Conservation (phyloP, 1,140 invertebrate genomes). For the Bombyx mandarina region DNA sequence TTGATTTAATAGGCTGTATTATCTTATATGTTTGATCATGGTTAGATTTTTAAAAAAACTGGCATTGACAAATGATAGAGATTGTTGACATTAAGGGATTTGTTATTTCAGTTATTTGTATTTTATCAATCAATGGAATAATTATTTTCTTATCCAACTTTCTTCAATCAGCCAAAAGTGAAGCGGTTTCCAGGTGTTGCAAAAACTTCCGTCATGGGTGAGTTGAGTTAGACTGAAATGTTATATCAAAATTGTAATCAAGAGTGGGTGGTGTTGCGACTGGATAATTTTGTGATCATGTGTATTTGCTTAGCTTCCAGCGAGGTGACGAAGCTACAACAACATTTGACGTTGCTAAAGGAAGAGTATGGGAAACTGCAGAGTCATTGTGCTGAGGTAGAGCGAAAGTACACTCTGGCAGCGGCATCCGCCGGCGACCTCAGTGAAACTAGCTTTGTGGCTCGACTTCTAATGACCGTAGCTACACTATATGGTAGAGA, state of each 20-base stretch:
- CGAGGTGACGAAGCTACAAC: constrained; percentile 85
- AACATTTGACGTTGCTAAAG: constrained; percentile 87
- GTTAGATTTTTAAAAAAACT: no score
- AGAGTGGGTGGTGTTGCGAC: constrained; percentile 56
- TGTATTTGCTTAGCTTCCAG: constrained; percentile 55
- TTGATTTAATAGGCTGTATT: no score
- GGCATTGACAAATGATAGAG: no score
- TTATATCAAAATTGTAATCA: constrained; percentile 19
- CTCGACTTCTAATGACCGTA: constrained; percentile 83
- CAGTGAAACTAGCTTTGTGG: constrained; percentile 82
- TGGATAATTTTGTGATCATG: constrained; percentile 29
- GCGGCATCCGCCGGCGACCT: constrained; percentile 72
- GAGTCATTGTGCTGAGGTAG: constrained; percentile 83
- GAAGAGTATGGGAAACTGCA: constrained; percentile 94
- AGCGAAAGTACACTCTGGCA: constrained; percentile 85
- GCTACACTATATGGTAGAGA: constrained; percentile 84
- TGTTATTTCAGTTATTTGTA: no score
- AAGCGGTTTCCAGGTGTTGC: constrained; percentile 1
- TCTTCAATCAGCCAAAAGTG: no score
- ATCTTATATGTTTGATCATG: no score
- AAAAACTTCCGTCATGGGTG: constrained; percentile 45
- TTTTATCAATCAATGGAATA: no score
- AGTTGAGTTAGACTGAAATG: constrained; percentile 23
- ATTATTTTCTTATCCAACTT: no score
- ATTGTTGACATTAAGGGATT: no score